Evolutionary conservation across 2,888 invertebrate genomes (phyloP).

Genomic region (Pinctada fucata): DNA sequence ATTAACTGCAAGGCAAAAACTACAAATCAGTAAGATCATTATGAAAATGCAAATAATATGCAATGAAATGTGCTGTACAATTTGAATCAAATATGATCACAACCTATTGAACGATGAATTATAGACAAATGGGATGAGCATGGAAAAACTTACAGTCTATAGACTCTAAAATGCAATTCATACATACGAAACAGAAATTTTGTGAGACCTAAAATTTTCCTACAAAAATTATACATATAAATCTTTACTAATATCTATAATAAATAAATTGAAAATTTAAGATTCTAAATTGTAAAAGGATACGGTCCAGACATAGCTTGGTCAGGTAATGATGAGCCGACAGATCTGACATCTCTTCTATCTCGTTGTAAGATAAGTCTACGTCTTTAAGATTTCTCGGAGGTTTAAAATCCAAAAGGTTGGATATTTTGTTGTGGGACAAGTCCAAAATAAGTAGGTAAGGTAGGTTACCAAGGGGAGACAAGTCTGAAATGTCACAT

Average conservation of each 20-base stretch:
- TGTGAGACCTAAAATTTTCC: too few relatives aligned
- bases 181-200: too few relatives aligned
- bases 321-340: constrained; percentile 70
- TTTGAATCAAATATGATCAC: too few relatives aligned
- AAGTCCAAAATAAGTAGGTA: constrained; percentile 73
- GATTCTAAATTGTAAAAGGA: constrained; percentile 52
- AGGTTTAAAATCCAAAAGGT: constrained; percentile 72
- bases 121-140: background rate
- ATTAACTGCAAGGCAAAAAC: too few relatives aligned
- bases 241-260: too few relatives aligned
- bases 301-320: constrained; percentile 73
- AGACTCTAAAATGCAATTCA: background rate
- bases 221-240: too few relatives aligned
- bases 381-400: constrained; percentile 73
- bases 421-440: constrained; percentile 73
- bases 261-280: too few relatives aligned
- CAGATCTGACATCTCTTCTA: constrained; percentile 71
- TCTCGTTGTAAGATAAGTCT: constrained; percentile 73
- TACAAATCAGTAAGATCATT: too few relatives aligned
- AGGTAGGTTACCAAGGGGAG: constrained; percentile 68
- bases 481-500: constrained; percentile 65
- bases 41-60: too few relatives aligned
- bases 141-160: background rate
- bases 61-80: too few relatives aligned
- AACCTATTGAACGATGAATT: background rate